Evolutionary conservation across 2,797 vertebrate species (phyloP), one percentile per base, ranked within the genome.

Genomic region (Hippopotamyrus pictus): DNA sequence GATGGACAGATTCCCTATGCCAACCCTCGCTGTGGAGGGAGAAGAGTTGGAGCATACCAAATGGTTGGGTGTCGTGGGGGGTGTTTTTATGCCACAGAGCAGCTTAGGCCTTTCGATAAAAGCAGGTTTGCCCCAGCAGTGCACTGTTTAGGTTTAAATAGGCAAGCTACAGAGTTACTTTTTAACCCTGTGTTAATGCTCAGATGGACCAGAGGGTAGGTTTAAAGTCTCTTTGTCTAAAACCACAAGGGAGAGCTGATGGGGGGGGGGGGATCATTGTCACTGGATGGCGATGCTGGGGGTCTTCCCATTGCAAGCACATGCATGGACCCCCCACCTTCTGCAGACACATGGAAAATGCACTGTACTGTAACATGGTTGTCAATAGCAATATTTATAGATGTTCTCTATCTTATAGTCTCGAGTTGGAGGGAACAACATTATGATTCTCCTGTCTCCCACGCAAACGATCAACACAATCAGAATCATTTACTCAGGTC

Each of bases 381-480:
- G 95, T 96, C 95, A 91, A 96, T 95, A 96, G 96, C 95, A 96
- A 96, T 97, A 97, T 96, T 96, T 96, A 96, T 96, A 96, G 94
- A 95, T 95, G 94, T 95, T 94, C 93, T 95, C 93, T 95, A 93
- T 94, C 93, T 95, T 95, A 59, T 94, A 87, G 91, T 93, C 93
- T 94, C 44, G 25, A 73, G 88, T 90, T 86, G 87, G 65, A 90
- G 89, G 91, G 91, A 93, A 92, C 89, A 92, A 90, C 73, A 89
- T 17, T 65, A 79, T 46, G 85, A 91, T 90, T 89, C 91, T 93
- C 93, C 88, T 91, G 89, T 90, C 92, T 76, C 92, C 93, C 93
- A 51, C 93, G 90, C 93, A 93, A 82, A 82, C 1, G 76, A 82
- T 94, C 94, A 92, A 92, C 53, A 44, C 29, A 87, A 37, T 57